A percentile compares a stretch with the other conserved stretches of the same genome.
Evolutionary conservation across 1,140 invertebrate species (phyloP).

Genomic region (Drosophila sp.): DNA sequence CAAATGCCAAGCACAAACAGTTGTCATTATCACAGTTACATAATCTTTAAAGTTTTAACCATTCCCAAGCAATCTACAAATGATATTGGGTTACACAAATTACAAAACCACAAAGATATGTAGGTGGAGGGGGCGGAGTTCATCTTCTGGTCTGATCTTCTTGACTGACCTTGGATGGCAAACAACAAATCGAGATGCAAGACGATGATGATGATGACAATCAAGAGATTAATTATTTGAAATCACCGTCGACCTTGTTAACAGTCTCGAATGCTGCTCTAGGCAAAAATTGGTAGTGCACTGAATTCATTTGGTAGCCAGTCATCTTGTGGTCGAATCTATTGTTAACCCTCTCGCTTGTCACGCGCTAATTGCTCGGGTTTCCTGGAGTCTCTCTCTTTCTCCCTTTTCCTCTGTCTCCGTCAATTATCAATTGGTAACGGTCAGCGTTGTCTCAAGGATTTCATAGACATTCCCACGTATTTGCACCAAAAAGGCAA

Average conservation of each 20-base stretch:
- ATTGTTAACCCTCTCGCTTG: slow-evolving; percentile 34
- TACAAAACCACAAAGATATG: slow-evolving; percentile 52
- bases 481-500: slow-evolving; percentile 19
- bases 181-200: slow-evolving; percentile 57
- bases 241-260: slow-evolving; percentile 64
- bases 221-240: slow-evolving; percentile 74
- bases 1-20: slow-evolving; percentile 58
- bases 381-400: slow-evolving; percentile 65
- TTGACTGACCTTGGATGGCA: slow-evolving; percentile 60
- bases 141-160: slow-evolving; percentile 65
- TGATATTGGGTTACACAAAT: slow-evolving; percentile 68
- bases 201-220: slow-evolving; percentile 38
- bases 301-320: slow-evolving; percentile 38
- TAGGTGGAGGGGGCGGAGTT: slow-evolving; percentile 37
- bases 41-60: slow-evolving; percentile 41
- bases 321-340: slow-evolving; percentile 42
- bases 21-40: slow-evolving; percentile 55
- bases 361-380: slow-evolving; percentile 61
- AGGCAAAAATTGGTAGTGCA: slow-evolving; percentile 27
- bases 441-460: slow-evolving; percentile 55
- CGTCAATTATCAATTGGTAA: slow-evolving; percentile 40
- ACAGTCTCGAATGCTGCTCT: slow-evolving; percentile 15
- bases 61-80: slow-evolving; percentile 21
- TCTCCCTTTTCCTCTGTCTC: not conserved
- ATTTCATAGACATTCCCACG: slow-evolving; percentile 53